phyloP scores from a whole-genome alignment of 2,797 vertebrate species.

The Callimico goeldii region DNA sequence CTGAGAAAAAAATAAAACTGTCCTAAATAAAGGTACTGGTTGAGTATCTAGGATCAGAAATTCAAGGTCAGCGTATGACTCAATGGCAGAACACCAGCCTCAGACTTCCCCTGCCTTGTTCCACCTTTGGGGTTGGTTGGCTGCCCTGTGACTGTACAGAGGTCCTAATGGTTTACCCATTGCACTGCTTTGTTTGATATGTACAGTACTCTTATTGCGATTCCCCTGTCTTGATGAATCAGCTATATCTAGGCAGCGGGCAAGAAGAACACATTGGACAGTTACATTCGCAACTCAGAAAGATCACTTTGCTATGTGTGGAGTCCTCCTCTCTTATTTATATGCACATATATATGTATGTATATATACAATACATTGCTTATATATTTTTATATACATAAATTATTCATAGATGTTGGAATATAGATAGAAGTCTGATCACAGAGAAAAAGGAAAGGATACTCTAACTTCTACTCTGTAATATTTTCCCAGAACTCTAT shows the following conservation, averaged over 20 bases:
- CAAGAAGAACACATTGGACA: neutral
- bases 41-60: neutral
- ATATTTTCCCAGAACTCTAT: neutral
- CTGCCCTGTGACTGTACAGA: neutral
- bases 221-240: neutral
- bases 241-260: neutral
- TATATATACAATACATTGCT: neutral
- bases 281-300: neutral
- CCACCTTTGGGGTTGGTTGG: neutral
- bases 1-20: neutral
- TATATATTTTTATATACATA: neutral
- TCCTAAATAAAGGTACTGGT: neutral
- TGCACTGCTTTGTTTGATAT: neutral
- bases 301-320: neutral
- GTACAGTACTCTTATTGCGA: neutral
- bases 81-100: neutral
- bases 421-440: neutral
- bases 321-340: neutral
- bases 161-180: neutral
- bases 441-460: neutral
- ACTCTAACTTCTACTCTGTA: neutral
- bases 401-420: neutral
- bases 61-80: neutral
- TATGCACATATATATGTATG: neutral
- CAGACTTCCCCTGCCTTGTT: rapidly evolving